These are phyloP conservation scores for Neodon shergylaensis DNA, from an alignment of 2,113 vertebrate genomes.

Conservation along the genomic window DNA sequence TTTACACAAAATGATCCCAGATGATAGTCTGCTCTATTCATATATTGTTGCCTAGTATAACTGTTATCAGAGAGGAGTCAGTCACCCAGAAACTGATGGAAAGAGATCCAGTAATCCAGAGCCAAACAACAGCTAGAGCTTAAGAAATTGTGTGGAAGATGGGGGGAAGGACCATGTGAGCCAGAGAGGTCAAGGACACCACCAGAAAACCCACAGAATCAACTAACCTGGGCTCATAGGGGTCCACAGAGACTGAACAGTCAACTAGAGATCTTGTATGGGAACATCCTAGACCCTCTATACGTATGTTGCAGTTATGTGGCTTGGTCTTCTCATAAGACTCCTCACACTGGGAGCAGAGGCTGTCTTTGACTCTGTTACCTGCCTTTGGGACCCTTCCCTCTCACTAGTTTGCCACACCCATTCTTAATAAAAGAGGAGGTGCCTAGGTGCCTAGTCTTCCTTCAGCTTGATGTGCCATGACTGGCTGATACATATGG, in stretches of 20 bases:
- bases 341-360: neutral
- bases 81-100: neutral
- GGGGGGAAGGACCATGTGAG: neutral
- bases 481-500: neutral
- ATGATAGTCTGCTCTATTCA: neutral
- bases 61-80: neutral
- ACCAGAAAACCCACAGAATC: neutral
- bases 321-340: neutral
- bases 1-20: neutral
- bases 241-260: neutral
- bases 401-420: neutral
- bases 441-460: neutral
- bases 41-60: neutral
- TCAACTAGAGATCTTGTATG: neutral
- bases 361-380: neutral
- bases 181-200: neutral
- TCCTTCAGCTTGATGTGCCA: neutral
- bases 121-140: neutral
- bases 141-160: neutral
- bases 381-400: neutral
- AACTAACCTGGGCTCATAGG: neutral
- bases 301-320: neutral
- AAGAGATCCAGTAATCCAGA: neutral
- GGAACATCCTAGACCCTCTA: too few relatives aligned
- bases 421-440: neutral